phyloP scores from a whole-genome alignment of 2,888 invertebrate genomes.

The Scelioninae gen. 1 region DNA sequence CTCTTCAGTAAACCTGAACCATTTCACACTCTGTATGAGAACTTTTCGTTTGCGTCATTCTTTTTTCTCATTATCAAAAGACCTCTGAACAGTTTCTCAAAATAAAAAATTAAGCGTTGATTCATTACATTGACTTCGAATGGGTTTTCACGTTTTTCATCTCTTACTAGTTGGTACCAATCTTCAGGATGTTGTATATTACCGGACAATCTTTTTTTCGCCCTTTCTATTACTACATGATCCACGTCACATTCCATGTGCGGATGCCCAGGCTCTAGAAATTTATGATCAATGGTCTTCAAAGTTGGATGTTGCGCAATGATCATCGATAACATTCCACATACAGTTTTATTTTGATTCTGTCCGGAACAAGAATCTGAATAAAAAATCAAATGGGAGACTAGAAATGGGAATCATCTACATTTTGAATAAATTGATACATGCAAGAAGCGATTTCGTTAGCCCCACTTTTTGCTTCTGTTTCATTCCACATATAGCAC shows the following conservation, averaged over 20 bases:
- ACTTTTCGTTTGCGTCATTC: too few species aligned
- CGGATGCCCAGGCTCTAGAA: conserved; percentile 39
- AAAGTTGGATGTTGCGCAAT: conserved; percentile 37
- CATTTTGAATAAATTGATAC: not conserved
- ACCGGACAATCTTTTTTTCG: not conserved
- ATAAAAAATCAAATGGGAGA: conserved; percentile 50
- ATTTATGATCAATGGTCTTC: conserved; percentile 41
- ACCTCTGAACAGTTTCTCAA: too few species aligned
- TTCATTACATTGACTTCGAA: too few species aligned
- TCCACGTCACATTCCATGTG: conserved; percentile 38
- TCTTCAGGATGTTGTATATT: too few species aligned
- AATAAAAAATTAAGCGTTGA: too few species aligned
- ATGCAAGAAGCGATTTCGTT: conserved; percentile 73
- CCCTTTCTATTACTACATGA: conserved; percentile 17
- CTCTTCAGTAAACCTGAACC: too few species aligned
- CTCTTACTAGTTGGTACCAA: too few species aligned
- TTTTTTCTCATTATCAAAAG: too few species aligned
- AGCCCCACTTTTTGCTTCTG: conserved; percentile 69
- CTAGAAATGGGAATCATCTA: conserved; percentile 68
- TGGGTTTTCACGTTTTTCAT: too few species aligned
- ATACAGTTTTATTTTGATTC: conserved; percentile 72
- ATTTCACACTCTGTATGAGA: too few species aligned
- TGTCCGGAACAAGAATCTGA: conserved; percentile 72
- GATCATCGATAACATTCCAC: conserved; percentile 66
- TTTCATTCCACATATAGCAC: conserved; percentile 73